phyloP scores from a whole-genome alignment of 2,888 invertebrate species.

The Cotesia congregata region DNA sequence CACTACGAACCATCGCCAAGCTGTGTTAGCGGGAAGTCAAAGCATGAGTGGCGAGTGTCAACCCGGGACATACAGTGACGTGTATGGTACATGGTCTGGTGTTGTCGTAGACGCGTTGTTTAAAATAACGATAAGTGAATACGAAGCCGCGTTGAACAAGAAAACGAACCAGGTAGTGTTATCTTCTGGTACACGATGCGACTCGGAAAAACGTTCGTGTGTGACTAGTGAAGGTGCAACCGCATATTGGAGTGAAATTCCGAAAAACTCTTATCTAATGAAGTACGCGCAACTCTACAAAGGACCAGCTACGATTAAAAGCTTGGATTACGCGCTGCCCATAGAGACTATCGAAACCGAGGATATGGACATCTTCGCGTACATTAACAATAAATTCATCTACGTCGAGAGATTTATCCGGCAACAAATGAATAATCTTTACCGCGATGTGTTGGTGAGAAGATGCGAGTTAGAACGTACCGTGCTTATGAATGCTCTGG shows the following conservation, averaged over 20 bases:
- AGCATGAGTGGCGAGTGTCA: no score
- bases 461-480: slow-evolving; percentile 28
- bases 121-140: neutral
- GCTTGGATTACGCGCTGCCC: no score
- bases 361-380: slow-evolving; percentile 24
- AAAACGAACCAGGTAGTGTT: neutral
- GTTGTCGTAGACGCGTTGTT: neutral
- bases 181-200: neutral
- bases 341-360: slow-evolving; percentile 9
- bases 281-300: no score
- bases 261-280: no score
- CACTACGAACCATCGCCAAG: no score
- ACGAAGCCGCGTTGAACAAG: neutral
- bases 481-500: no score
- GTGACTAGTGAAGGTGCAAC: neutral
- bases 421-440: neutral
- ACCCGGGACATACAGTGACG: neutral
- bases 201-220: neutral
- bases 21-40: no score
- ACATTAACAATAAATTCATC: no score
- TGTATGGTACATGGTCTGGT: neutral
- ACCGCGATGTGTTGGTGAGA: slow-evolving; percentile 8
- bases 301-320: neutral
- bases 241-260: neutral
- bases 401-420: no score